Evolutionary conservation across 2,888 invertebrate species (phyloP), one percentile per base, ranked within the genome.

Genomic region (Rhodophaea formosa): DNA sequence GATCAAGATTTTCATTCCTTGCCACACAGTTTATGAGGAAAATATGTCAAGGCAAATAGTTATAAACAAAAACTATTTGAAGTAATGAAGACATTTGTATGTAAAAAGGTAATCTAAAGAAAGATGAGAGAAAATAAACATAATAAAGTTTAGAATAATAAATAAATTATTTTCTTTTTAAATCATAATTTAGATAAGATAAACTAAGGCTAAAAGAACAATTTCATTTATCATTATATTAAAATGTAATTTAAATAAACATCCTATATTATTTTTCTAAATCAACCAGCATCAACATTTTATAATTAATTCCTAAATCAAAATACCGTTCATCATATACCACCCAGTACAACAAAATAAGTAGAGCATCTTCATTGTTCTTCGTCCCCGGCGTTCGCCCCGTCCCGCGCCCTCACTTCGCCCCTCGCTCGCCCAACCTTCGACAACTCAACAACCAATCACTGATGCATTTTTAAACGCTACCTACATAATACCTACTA

Each of bases 381-480:
- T 64, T 63, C 65, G 60, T 68, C 70, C 64, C 66, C 69, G 66
- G 71, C 60, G 68, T 72, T 74, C 70, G 70, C 68, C 63, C 75
- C 72, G 66, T 71, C 69, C 69, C 64, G 61, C 74, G 61, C 68
- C 68, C 75, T 35, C 51, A 51, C 51, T 72, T 69, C 80, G 67
- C 74, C 67, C 75, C 74, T 71, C 72, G 70, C 74, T 61, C 79
- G 73, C 80, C 79, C 80, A 77, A 80, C 85, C 86, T 86, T 82
- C 70, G 82, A 85, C 82, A 88, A 86, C 87, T 88, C 80, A 88
- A 86, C 72, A 87, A 84, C 88, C 85, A 86, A 88, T 88, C 84
- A 87, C 72, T 71, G 68, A 62, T 68, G 71, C 80, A 80, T 77
- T 77, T 72, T 68, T 66, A 62, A 75, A 82, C 72, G 76, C 80